phyloP scores from a whole-genome alignment of 2,888 invertebrate species.

The Rutpela maculata region DNA sequence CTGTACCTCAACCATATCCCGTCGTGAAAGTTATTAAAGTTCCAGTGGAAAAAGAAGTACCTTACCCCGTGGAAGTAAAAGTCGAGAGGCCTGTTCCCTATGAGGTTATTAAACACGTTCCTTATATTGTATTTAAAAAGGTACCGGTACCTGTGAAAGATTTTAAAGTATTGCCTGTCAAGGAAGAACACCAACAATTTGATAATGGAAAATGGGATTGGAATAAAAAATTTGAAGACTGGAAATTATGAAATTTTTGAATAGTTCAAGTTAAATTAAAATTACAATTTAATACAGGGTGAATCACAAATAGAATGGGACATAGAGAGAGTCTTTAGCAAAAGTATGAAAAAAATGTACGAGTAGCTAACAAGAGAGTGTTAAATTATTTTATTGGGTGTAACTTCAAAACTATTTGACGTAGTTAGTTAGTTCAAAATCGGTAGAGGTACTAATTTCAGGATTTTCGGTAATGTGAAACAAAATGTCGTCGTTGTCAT shows the following conservation, averaged over 20 bases:
- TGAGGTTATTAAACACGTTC: conserved; percentile 41
- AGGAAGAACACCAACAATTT: neutral
- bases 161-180: neutral
- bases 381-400: no score
- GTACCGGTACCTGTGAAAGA: neutral
- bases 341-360: no score
- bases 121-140: neutral
- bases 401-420: no score
- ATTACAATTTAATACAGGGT: no score
- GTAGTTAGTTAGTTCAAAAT: no score
- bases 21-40: conserved; percentile 79
- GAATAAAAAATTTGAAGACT: neutral
- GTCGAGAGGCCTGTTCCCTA: conserved; percentile 74
- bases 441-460: no score
- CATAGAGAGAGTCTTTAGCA: no score
- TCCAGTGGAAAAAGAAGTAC: conserved; percentile 71
- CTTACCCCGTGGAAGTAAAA: conserved; percentile 77
- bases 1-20: conserved; percentile 83
- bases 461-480: no score
- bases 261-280: no score
- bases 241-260: neutral
- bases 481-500: no score
- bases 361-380: no score
- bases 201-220: neutral
- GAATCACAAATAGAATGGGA: no score